Evolutionary conservation across 2,797 vertebrate species (phyloP), one percentile per base, ranked within the genome.

Genomic region (Eleutherodactylus coqui): DNA sequence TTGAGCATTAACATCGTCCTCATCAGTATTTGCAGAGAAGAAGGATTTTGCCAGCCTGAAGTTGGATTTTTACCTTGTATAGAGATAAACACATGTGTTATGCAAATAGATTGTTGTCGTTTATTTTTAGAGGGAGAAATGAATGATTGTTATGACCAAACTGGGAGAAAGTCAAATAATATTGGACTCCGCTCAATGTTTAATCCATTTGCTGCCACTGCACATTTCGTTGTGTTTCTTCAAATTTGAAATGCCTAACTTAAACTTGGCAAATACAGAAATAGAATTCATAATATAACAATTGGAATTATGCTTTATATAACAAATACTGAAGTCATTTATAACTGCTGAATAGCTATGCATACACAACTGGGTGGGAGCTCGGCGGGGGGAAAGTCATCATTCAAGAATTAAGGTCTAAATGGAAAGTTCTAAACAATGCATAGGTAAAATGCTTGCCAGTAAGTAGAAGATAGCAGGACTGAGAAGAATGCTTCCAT

Each of bases 81-180:
- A 86, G 85, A 76, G 85, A 86, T 86, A 86, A 86, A 67, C 85
- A 86, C 53, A 75, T 82, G 58, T 82, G 55, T 55, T 69, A 55
- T 62, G 55, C 70, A 81, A 86, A 75, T 47, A 76, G 11, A 76
- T 51, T 70, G 45, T 77, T 75, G 45, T 64, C 70, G 21, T 51
- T 67, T 55, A 55, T 80, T 45, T 81, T 75, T 70, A 81, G 70
- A 80, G 11, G 58, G 41, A 41, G 55, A 72, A 58, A 73, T 32
- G 16, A 49, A 34, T 62, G 14, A 79, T 51, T 51, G 67, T 75
- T 75, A 75, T 75, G 70, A 75, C 85, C 45, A 53, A 86, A 75
- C 29, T 43, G 67, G 78, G 29, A 75, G 76, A 82, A 82, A 72
- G 38, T 32, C 32, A 34, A 73, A 64, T 76, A 51, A 81, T 80